Evolutionary conservation across 64 coral and sea anemone species (phyloP).

Genomic region (Dendrophyllia cribrosa): DNA sequence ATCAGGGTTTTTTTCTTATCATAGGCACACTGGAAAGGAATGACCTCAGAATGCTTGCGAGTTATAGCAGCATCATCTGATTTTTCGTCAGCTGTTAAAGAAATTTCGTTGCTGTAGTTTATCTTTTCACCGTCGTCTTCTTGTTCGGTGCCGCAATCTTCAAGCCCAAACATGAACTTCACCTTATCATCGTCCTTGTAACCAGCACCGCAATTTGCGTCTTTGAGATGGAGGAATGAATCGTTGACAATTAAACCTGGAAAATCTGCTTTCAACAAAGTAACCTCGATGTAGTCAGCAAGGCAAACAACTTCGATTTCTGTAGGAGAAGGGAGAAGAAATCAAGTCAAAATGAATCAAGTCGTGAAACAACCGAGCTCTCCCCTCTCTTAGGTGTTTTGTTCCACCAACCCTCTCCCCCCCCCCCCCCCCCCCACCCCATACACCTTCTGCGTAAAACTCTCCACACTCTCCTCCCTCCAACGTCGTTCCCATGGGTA

Average conservation of each 20-base stretch:
- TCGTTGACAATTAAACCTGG: slow-evolving; percentile 29
- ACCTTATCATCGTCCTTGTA: slow-evolving; percentile 28
- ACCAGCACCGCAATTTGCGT: slow-evolving; percentile 4
- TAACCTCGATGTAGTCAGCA: slow-evolving; percentile 31
- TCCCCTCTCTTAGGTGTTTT: too few species aligned
- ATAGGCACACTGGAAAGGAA: slow-evolving; percentile 25
- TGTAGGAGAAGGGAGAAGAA: not conserved
- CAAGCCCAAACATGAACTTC: slow-evolving; percentile 26
- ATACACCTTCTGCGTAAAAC: too few species aligned
- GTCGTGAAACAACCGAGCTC: too few species aligned
- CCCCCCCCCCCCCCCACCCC: too few species aligned
- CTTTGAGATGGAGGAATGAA: slow-evolving; percentile 18
- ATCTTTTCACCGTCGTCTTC: not conserved
- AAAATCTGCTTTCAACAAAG: not conserved
- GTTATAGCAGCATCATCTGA: not conserved
- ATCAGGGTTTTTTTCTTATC: not conserved
- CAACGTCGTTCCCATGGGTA: too few species aligned
- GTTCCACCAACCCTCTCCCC: too few species aligned
- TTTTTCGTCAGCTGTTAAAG: not conserved
- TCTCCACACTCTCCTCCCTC: too few species aligned
- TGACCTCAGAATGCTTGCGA: slow-evolving; percentile 2
- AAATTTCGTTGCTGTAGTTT: slow-evolving; percentile 19
- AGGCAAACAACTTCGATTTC: slow-evolving; percentile 9
- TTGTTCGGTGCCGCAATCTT: not conserved
- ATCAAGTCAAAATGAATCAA: too few species aligned